Base-by-base conservation (phyloP, 2,888 invertebrate species). In the Eustalomyia histrio region DNA sequence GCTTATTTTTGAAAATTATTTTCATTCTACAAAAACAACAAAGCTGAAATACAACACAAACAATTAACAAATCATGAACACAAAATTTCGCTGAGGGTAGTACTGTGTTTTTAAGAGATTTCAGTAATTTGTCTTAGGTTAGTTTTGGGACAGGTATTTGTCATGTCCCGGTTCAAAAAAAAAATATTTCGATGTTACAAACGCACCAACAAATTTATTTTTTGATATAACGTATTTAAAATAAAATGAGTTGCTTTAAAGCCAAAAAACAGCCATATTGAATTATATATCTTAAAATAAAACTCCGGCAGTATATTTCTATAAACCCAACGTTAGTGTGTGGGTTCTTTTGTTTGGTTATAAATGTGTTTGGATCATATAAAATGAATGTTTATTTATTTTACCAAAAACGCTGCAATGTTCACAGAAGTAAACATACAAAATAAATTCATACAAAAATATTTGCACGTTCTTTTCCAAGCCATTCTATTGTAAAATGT, bases 231-330 rank as follows among this genome's bases (percentile, higher is more conserved):
- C 1, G 3, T 29, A 6, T 7, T 6, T 6, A 29, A 29, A 29
- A 39, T 39, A 39, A 39, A 47, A 47, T 14, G n/a, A 76, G 65
- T 78, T 74, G 43, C 57, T 63, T 16, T 68, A 18, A 65, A 69
- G 64, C 64, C 69, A 55, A 76, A 67, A 63, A 67, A 43, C 74
- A 67, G 78, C 81, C 78, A 78, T 81, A 81, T 81, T 81, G 78
- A 81, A 81, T 81, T 78, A 78, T 39, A 58, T 64, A 52, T 72
- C 24, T n/a, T 9, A 33, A 50, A 47, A 39, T 12, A 43, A 43
- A 43, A 43, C 43, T 43, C 52, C 7, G 55, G 63, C 39, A 35
- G 47, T 53, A 35, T 12, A 63, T 53, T 17, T 57, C n/a, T n/a
- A 24, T n/a, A 53, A 29, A 29, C 29, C 29, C 29, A 4, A 47